A percentile compares a stretch with the other conserved stretches of the same genome.
phyloP scores from a whole-genome alignment of 2,113 vertebrate genomes.

The Nyctereutes procyonoides region DNA sequence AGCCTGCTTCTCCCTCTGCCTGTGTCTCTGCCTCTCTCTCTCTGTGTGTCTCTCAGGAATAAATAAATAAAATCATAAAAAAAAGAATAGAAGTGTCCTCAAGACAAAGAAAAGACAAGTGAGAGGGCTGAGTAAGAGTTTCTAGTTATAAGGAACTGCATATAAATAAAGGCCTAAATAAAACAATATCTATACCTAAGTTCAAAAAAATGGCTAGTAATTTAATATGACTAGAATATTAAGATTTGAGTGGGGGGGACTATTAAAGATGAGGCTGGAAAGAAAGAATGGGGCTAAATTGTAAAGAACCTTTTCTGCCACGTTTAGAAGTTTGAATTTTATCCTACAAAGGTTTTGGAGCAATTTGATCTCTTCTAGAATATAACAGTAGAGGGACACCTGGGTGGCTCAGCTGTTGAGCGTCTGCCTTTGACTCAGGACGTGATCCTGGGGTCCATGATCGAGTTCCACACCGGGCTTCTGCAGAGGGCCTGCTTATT shows the following conservation, averaged over 20 bases:
- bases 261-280: constrained; percentile 5
- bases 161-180: constrained; percentile 23
- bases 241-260: neutral
- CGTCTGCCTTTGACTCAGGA: too few species aligned
- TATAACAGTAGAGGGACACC: neutral
- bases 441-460: too few species aligned
- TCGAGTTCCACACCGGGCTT: too few species aligned
- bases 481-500: too few species aligned
- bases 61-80: too few species aligned
- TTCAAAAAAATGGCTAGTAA: constrained; percentile 15
- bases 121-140: constrained; percentile 21
- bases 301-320: constrained; percentile 46
- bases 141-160: constrained; percentile 40
- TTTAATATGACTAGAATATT: constrained; percentile 30
- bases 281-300: constrained; percentile 12
- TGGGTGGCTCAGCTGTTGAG: too few species aligned
- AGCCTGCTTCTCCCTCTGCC: too few species aligned
- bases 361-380: constrained; percentile 45
- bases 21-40: too few species aligned
- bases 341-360: constrained; percentile 50
- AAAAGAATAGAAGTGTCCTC: neutral
- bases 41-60: too few species aligned
- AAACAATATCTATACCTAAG: constrained; percentile 23
- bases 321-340: constrained; percentile 54
- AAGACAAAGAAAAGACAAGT: constrained; percentile 42